Evolutionary conservation across 2,797 vertebrate genomes (phyloP).

Genomic region (Monodelphis domestica): DNA sequence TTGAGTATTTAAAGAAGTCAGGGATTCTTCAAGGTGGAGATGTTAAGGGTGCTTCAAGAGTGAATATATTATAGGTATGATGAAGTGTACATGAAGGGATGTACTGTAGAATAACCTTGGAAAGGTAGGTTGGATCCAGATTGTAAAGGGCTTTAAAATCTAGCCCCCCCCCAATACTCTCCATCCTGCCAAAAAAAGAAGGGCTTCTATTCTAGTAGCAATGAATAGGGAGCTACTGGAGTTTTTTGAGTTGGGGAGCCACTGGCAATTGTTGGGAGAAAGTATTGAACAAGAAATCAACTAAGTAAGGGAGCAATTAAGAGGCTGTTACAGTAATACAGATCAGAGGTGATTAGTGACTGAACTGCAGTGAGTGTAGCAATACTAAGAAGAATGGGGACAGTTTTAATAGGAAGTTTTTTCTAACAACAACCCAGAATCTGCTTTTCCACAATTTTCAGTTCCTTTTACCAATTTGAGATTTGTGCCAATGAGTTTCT

Average conservation of each 20-base stretch:
- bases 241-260: neutral
- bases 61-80: neutral
- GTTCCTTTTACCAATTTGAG: neutral
- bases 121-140: neutral
- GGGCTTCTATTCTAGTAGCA: neutral
- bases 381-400: neutral
- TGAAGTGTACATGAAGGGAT: neutral
- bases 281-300: neutral
- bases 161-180: fast-evolving
- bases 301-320: neutral
- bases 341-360: neutral
- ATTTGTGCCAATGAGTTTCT: neutral
- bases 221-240: neutral
- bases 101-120: neutral
- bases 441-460: neutral
- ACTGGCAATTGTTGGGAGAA: neutral
- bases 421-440: neutral
- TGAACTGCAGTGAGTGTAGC: neutral
- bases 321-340: neutral
- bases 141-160: neutral
- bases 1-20: neutral
- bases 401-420: neutral
- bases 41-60: neutral
- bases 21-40: neutral
- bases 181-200: neutral